phyloP scores from a whole-genome alignment of 2,888 invertebrate species.

The Ectemnius continuus region DNA sequence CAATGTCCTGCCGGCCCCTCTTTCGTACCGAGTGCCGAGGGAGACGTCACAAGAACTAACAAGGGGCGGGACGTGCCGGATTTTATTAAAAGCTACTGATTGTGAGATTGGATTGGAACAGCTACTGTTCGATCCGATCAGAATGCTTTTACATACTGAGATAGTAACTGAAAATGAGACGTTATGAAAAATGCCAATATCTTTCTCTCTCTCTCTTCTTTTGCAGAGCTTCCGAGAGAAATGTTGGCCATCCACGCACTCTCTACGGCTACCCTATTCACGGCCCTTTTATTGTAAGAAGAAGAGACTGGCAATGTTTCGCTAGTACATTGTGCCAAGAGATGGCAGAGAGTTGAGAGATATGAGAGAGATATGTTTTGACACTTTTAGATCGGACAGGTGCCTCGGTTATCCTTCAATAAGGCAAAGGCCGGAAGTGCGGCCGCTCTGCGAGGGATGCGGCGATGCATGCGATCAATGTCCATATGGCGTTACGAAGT shows the following conservation, averaged over 20 bases:
- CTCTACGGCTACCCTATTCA: conserved; percentile 50
- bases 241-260: conserved; percentile 58
- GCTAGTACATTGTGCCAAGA: background rate
- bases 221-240: conserved; percentile 56
- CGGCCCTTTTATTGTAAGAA: conserved; percentile 62
- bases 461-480: conserved; percentile 65
- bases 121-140: no score
- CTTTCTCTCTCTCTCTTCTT: conserved; percentile 16
- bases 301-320: background rate
- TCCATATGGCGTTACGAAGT: conserved; percentile 60
- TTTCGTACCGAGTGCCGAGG: conserved; percentile 7
- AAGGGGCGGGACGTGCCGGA: no score
- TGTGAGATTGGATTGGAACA: no score
- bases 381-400: conserved; percentile 45
- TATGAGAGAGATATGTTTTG: no score
- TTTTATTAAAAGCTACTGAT: no score
- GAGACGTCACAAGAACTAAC: no score
- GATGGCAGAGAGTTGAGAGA: no score
- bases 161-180: no score
- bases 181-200: background rate
- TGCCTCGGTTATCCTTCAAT: conserved; percentile 62
- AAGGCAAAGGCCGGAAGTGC: conserved; percentile 54
- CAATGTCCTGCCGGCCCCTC: conserved; percentile 19
- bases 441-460: conserved; percentile 62
- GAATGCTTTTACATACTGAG: no score